phyloP scores from a whole-genome alignment of 2,797 vertebrate genomes.

The Neosalanx taihuensis region DNA sequence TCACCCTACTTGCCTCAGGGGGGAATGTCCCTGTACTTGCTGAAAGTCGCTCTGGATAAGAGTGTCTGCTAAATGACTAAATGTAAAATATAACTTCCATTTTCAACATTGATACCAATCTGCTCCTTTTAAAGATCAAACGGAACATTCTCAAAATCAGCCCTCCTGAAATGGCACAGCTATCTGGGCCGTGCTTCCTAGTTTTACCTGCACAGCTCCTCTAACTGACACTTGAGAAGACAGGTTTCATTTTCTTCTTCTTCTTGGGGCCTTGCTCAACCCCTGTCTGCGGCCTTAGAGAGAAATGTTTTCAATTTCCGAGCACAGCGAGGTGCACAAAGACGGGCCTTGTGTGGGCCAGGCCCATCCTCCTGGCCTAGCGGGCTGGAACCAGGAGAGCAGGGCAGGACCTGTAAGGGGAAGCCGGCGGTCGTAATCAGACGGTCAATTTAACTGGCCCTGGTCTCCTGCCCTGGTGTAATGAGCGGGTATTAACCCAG shows the following conservation, averaged over 20 bases:
- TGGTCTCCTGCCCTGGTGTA: constrained; percentile 70
- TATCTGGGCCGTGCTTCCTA: constrained; percentile 8
- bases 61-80: no score
- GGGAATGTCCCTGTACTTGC: no score
- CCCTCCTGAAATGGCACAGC: neutral
- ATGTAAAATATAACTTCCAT: no score
- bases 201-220: constrained; percentile 34
- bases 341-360: constrained; percentile 44
- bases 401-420: constrained; percentile 49
- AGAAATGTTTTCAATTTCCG: constrained; percentile 55
- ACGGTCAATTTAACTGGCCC: constrained; percentile 66
- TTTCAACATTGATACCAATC: neutral
- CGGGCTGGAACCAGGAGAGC: constrained; percentile 51
- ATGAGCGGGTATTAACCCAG: constrained; percentile 66
- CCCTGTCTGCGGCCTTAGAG: constrained; percentile 40
- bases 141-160: constrained; percentile 5
- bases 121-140: constrained; percentile 12
- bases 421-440: constrained; percentile 64
- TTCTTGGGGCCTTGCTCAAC: constrained; percentile 26
- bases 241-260: neutral
- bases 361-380: constrained; percentile 40
- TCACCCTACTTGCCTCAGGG: no score
- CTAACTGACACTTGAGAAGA: constrained; percentile 46
- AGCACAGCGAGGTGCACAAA: constrained; percentile 48
- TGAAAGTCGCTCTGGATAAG: no score